These are phyloP conservation scores for Leuciscus idus DNA, from an alignment of 2,113 vertebrate species.

Conservation along the genomic window DNA sequence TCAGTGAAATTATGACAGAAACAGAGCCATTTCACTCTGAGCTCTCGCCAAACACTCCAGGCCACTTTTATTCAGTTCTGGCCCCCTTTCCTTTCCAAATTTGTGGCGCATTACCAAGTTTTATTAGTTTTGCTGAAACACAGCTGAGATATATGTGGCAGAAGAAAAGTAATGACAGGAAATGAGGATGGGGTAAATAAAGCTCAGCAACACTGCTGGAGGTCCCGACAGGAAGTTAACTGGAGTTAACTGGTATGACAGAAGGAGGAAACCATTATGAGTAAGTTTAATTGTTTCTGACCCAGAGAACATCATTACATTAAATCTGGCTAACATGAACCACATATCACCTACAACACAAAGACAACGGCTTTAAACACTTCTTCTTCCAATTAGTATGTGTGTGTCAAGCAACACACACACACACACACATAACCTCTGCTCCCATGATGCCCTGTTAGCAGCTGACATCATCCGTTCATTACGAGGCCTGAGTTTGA, in stretches of 20 bases:
- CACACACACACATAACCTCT: constrained; percentile 61
- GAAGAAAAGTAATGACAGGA: constrained; percentile 72
- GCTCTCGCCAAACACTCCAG: constrained; percentile 51
- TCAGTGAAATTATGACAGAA: constrained; percentile 17
- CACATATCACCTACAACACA: constrained; percentile 74
- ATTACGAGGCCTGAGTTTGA: constrained; percentile 9
- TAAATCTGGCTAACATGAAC: constrained; percentile 64
- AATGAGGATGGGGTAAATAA: constrained; percentile 75
- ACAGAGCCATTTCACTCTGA: constrained; percentile 4
- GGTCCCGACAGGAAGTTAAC: constrained; percentile 75
- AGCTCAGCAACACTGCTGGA: constrained; percentile 67
- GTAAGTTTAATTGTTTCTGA: constrained; percentile 73
- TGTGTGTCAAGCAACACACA: constrained; percentile 59
- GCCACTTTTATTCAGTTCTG: constrained; percentile 48
- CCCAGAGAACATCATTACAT: constrained; percentile 11
- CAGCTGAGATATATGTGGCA: constrained; percentile 68
- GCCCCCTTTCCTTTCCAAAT: constrained; percentile 58
- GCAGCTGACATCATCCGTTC: constrained; percentile 29
- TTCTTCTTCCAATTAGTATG: constrained; percentile 77
- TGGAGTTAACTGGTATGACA: constrained; percentile 65
- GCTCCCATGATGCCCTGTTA: constrained; percentile 53
- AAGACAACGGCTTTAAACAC: constrained; percentile 71
- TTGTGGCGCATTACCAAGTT: constrained; percentile 67
- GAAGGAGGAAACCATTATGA: constrained; percentile 73
- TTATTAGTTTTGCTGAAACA: constrained; percentile 72